Conservation (phyloP, 2,797 vertebrate genomes). For the Sebastes kiyomatsui region DNA sequence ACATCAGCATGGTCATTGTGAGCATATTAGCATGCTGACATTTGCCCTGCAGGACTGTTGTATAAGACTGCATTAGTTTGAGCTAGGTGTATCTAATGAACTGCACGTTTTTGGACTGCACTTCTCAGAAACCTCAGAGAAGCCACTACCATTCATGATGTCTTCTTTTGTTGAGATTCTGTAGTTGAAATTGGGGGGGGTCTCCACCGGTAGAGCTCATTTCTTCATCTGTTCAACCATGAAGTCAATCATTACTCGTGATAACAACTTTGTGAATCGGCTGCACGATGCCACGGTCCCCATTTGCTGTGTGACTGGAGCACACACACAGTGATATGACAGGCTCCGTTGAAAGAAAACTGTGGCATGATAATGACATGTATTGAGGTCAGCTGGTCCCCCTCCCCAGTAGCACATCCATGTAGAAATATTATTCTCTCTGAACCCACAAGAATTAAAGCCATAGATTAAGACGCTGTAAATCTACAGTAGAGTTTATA, state of each 20-base stretch:
- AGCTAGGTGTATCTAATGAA: neutral
- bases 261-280: slow-evolving; percentile 38
- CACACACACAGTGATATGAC: slow-evolving; percentile 38
- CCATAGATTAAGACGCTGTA: neutral
- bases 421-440: slow-evolving; percentile 56
- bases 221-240: slow-evolving; percentile 14
- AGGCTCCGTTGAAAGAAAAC: slow-evolving; percentile 61
- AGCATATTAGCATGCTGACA: neutral
- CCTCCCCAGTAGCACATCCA: slow-evolving; percentile 36
- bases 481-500: slow-evolving; percentile 4
- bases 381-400: slow-evolving; percentile 78
- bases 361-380: slow-evolving; percentile 77
- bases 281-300: slow-evolving; percentile 24
- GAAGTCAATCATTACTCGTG: slow-evolving; percentile 18
- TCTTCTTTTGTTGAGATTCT: neutral
- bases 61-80: neutral
- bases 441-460: slow-evolving; percentile 1
- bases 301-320: slow-evolving; percentile 57
- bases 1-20: neutral
- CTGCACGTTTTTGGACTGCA: neutral
- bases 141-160: neutral
- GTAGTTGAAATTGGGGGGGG: neutral
- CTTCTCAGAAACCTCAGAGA: neutral
- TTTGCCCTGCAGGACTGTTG: neutral
- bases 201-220: slow-evolving; percentile 16